phyloP scores from a whole-genome alignment of 2,888 invertebrate species.

The Mesochorus sp. region DNA sequence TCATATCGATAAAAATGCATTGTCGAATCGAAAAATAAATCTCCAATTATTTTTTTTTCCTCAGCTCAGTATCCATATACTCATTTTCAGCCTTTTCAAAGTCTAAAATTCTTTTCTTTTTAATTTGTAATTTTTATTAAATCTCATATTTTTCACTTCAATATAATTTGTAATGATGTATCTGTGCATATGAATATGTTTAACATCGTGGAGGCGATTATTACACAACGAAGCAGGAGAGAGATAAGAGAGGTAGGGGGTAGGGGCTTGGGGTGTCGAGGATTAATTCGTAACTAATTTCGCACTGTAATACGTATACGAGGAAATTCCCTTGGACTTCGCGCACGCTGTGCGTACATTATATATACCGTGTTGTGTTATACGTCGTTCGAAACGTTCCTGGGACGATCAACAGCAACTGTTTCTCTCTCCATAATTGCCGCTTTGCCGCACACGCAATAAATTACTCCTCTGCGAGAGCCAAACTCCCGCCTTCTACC shows the following conservation, averaged over 20 bases:
- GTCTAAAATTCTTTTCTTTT: no score
- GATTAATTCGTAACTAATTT: slow-evolving; percentile 60
- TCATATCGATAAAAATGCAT: no score
- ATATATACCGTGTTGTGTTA: neutral
- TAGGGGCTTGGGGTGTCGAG: slow-evolving; percentile 14
- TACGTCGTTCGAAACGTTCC: slow-evolving; percentile 39
- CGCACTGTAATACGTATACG: slow-evolving; percentile 45
- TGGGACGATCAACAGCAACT: slow-evolving; percentile 47
- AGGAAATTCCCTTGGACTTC: slow-evolving; percentile 53
- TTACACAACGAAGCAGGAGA: neutral
- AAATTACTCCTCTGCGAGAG: slow-evolving; percentile 57
- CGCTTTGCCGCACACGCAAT: slow-evolving; percentile 60
- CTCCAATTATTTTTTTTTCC: neutral
- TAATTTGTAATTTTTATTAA: no score
- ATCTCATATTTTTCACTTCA: no score
- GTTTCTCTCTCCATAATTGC: slow-evolving; percentile 61
- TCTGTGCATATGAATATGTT: neutral
- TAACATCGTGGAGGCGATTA: neutral
- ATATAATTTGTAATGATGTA: no score
- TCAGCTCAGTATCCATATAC: no score
- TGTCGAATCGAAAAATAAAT: neutral
- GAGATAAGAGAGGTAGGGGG: neutral
- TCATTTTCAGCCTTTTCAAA: no score
- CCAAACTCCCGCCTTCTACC: slow-evolving; percentile 46
- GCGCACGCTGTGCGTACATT: slow-evolving; percentile 21